phyloP scores from a whole-genome alignment of 2,113 vertebrate species.

The Madoqua kirkii region DNA sequence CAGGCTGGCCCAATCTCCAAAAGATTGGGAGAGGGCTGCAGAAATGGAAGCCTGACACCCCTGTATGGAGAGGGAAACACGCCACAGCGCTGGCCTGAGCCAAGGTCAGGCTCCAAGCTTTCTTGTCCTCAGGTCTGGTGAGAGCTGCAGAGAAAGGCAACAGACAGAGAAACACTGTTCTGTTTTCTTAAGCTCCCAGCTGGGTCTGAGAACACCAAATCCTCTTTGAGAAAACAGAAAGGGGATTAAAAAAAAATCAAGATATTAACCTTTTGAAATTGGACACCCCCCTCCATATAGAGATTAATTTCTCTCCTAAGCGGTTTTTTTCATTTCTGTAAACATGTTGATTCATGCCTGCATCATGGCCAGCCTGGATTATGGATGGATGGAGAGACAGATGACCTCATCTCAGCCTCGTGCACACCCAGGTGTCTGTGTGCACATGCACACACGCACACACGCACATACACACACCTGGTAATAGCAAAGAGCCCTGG shows the following conservation, averaged over 20 bases:
- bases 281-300: neutral
- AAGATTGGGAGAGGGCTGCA: neutral
- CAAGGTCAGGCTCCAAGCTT: neutral
- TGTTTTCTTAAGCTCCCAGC: constrained; percentile 57
- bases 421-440: neutral
- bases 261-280: constrained; percentile 69
- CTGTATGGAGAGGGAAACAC: neutral
- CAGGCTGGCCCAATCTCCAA: neutral
- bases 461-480: neutral
- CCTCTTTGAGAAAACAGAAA: constrained; percentile 72
- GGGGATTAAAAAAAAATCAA: constrained; percentile 65
- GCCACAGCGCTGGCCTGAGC: neutral
- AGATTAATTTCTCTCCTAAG: constrained; percentile 67
- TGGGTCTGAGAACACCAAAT: constrained; percentile 68
- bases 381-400: neutral
- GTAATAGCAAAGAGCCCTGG: neutral
- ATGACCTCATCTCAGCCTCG: neutral
- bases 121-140: neutral
- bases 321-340: constrained; percentile 46
- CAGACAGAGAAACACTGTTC: neutral
- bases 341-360: constrained; percentile 59
- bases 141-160: neutral
- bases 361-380: constrained; percentile 41
- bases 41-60: neutral
- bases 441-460: fast-evolving